These are phyloP conservation scores for Parasteatoda lunata DNA, from an alignment of 2,888 invertebrate species.

Conservation along the genomic window DNA sequence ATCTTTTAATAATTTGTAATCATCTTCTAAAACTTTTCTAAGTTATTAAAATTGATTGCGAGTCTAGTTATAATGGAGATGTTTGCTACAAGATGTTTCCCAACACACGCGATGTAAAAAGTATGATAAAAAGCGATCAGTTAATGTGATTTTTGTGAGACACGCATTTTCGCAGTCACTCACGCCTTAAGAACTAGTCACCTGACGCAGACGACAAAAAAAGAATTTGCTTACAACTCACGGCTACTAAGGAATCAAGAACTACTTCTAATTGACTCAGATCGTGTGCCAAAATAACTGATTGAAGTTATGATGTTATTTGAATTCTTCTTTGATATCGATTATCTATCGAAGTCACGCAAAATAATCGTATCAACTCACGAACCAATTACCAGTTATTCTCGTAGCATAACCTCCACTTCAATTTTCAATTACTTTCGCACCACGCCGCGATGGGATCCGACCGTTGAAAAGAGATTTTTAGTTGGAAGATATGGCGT, in stretches of 20 bases:
- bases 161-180: background rate
- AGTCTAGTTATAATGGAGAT: background rate
- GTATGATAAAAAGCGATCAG: background rate
- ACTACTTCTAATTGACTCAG: background rate
- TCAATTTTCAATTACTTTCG: background rate
- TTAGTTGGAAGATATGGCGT: constrained; percentile 15
- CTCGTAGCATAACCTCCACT: background rate
- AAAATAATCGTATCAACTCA: constrained; percentile 52
- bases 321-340: constrained; percentile 40
- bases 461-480: background rate
- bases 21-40: constrained; percentile 17
- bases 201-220: constrained; percentile 6
- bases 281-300: constrained; percentile 23
- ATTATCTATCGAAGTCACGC: constrained; percentile 52
- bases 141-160: background rate
- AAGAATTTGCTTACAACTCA: constrained; percentile 8
- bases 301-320: constrained; percentile 26
- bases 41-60: constrained; percentile 57
- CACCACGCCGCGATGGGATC: background rate
- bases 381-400: constrained; percentile 51
- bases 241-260: constrained; percentile 1
- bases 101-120: background rate
- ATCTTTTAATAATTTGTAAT: background rate
- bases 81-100: background rate
- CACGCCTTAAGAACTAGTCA: background rate